Evolutionary conservation across 2,797 vertebrate species (phyloP).

Genomic region (Trichosurus vulpecula): DNA sequence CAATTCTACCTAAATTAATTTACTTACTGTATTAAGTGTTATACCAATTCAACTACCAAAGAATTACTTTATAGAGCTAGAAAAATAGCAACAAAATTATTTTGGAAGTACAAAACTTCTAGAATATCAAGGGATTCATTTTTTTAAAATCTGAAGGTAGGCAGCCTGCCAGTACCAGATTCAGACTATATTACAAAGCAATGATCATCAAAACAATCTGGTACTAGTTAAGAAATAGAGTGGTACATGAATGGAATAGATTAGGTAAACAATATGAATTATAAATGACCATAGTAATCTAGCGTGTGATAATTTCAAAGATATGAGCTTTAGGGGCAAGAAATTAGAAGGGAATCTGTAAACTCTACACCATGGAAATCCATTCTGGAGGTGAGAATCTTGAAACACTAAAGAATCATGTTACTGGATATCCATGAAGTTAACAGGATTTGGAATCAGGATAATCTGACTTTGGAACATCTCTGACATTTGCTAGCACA

Average conservation of each 20-base stretch:
- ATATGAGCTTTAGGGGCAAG: too few species aligned
- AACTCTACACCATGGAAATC: neutral
- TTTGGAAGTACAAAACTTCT: neutral
- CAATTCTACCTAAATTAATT: neutral
- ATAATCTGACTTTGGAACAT: neutral
- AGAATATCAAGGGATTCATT: neutral
- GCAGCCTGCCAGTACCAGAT: neutral
- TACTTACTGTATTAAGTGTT: neutral
- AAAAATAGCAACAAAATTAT: neutral
- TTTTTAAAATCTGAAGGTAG: neutral
- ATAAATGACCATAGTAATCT: neutral
- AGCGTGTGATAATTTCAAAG: too few species aligned
- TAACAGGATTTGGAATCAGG: neutral
- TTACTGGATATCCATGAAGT: too few species aligned
- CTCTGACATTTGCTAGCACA: neutral
- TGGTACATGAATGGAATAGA: neutral
- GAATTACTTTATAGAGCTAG: neutral
- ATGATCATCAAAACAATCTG: neutral
- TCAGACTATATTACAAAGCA: neutral
- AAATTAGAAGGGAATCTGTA: neutral
- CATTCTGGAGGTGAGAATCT: neutral
- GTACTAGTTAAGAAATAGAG: neutral
- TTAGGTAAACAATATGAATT: neutral
- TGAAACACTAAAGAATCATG: neutral
- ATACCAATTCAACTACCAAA: neutral